Percentiles rank a stretch among this genome's conserved stretches.
These are phyloP conservation scores for Ornithoptera priamus DNA, from an alignment of 2,888 invertebrate species.

Conservation along the genomic window DNA sequence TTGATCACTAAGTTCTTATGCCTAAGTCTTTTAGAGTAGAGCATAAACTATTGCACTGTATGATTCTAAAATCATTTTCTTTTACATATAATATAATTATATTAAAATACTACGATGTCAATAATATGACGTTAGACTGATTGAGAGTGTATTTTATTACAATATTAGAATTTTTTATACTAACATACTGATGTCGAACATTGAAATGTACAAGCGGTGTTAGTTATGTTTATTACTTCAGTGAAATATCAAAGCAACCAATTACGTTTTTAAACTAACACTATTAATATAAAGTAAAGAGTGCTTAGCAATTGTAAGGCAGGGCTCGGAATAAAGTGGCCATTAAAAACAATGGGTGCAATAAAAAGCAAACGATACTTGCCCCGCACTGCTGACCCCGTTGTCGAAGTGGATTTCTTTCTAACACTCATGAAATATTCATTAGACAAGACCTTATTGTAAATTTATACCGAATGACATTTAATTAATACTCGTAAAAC, in stretches of 20 bases:
- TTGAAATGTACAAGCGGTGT: no score
- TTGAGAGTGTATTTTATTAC: no score
- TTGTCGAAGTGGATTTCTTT: constrained; percentile 20
- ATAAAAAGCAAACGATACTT: constrained; percentile 20
- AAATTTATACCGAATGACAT: constrained; percentile 14
- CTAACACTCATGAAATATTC: constrained; percentile 22
- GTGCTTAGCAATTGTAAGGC: constrained; percentile 18
- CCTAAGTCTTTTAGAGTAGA: no score
- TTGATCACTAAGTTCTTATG: no score
- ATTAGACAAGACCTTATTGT: constrained; percentile 15
- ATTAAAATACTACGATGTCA: no score
- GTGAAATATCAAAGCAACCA: constrained; percentile 3
- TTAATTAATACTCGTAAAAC: background rate
- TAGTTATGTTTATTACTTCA: background rate
- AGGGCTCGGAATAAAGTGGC: constrained; percentile 25
- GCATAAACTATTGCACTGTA: no score
- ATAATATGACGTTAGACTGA: no score
- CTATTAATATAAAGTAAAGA: constrained; percentile 18
- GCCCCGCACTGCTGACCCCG: constrained; percentile 24
- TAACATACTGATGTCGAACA: no score
- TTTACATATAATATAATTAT: no score
- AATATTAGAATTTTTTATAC: no score
- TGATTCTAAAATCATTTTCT: no score
- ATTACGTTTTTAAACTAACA: constrained; percentile 5
- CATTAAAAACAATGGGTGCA: constrained; percentile 29